Evolutionary conservation across 2,888 invertebrate species (phyloP), one percentile per base, ranked within the genome.

Genomic region (Eurois occulta): DNA sequence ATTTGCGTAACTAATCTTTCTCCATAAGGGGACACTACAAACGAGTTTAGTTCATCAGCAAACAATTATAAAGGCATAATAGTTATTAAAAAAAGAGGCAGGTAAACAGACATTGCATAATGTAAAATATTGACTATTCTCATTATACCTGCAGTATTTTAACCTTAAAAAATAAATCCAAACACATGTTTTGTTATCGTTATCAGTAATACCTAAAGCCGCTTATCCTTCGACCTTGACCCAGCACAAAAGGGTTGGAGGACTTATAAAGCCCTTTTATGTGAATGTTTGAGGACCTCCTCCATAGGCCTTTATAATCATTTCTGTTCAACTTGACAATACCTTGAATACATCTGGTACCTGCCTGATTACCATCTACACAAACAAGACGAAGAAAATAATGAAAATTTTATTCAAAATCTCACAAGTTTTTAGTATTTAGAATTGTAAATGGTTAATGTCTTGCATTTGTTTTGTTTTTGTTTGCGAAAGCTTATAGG

Each of bases 181-280:
- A 67, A 78, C 32, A 48, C 13, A 41, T 21, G 8, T 55, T n/a
- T 13, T 64, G 35, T 43, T 28, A 43, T 65, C 60, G 48, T 18
- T 77, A 21, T 18, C 16, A 24, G 18, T 28, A 28, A 13, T 28
- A 58, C n/a, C 10, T 35, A 48, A 58, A 48, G 5, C 48, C 48
- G 35, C 38, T 81, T 38, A 65, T 32, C 43, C 35, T n/a, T 0
- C 11, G 52, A 78, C 79, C 84, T 81, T 84, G 72, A 66, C 55
- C 58, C 21, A 11, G 18, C 10, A 69, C 58, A 72, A 72, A 72
- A 72, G 65, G 65, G 52, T 58, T 46, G 32, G 38, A 60, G 32
- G 72, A n/a, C 62, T 72, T 55, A 41, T 71, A 55, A 58, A 84
- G 55, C 67, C 84, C 35, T 71, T 71, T 62, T 41, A 67, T 18